Percentiles rank a stretch among this genome's conserved stretches.
These are phyloP conservation scores for Tinea semifulvella DNA, from an alignment of 2,888 invertebrate genomes.

Conservation along the genomic window DNA sequence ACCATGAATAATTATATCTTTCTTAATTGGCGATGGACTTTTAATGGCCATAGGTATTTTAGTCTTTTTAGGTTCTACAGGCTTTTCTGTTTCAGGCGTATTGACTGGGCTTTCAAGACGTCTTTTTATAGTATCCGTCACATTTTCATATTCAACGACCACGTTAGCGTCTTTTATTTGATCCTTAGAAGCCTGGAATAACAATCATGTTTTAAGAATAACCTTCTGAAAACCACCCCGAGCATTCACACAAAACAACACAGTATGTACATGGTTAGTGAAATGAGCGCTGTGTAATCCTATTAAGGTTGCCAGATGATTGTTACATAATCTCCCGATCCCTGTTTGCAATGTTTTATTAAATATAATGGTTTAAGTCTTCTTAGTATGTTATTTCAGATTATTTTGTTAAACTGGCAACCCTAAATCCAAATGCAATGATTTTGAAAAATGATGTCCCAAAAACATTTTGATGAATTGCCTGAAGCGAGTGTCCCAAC, in stretches of 20 bases:
- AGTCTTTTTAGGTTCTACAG: conserved; percentile 44
- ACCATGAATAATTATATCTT: conserved; percentile 38
- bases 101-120: conserved; percentile 56
- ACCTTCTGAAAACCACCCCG: not conserved
- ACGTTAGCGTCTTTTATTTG: not conserved
- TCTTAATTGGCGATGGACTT: conserved; percentile 48
- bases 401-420: not conserved
- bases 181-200: conserved; percentile 1
- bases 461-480: not conserved
- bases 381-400: not conserved
- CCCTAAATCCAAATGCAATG: not conserved
- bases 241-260: conserved; percentile 10
- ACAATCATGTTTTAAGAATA: not conserved
- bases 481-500: conserved; percentile 18
- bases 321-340: conserved; percentile 10
- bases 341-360: not conserved
- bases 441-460: conserved; percentile 23
- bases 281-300: conserved; percentile 2
- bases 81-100: conserved; percentile 44
- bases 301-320: not conserved
- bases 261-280: conserved; percentile 14
- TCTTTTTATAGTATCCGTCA: conserved; percentile 72
- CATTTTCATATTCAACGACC: conserved; percentile 62
- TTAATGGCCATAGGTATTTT: conserved; percentile 51
- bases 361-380: not conserved